Conservation (phyloP, 2,113 vertebrate species). For the Notarius lentiginosus region DNA sequence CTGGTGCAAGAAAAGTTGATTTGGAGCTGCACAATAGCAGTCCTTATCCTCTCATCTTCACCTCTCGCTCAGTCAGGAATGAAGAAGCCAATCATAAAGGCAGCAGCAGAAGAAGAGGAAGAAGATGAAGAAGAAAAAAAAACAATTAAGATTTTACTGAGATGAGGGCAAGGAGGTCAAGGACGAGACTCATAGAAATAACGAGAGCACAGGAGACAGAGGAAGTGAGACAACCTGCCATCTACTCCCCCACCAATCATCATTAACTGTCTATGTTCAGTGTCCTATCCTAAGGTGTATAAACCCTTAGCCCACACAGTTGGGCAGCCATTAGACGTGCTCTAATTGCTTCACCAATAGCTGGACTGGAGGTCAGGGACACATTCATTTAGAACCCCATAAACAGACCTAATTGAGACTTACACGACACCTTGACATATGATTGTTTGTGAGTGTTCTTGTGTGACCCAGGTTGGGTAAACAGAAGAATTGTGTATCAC, state of each 20-base stretch:
- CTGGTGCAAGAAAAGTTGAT: slow-evolving; percentile 55
- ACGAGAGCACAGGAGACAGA: slow-evolving; percentile 4
- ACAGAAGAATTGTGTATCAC: slow-evolving; percentile 55
- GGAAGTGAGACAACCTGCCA: not conserved
- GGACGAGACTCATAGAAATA: slow-evolving; percentile 22
- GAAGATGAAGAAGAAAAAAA: slow-evolving; percentile 47
- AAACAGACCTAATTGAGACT: slow-evolving; percentile 64
- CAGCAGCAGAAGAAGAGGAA: slow-evolving; percentile 30
- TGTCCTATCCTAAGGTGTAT: not conserved
- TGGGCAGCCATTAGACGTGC: slow-evolving; percentile 45
- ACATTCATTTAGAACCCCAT: slow-evolving; percentile 61
- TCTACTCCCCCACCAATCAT: slow-evolving; percentile 10
- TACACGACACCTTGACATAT: slow-evolving; percentile 54
- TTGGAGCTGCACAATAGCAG: slow-evolving; percentile 52
- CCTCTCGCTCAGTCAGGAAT: slow-evolving; percentile 26
- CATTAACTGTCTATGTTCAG: slow-evolving; percentile 45
- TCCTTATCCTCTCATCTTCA: slow-evolving; percentile 57
- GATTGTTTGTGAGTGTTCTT: slow-evolving; percentile 57
- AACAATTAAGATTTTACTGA: slow-evolving; percentile 41
- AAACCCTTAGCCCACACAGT: not conserved
- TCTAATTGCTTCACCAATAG: slow-evolving; percentile 63
- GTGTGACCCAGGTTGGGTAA: slow-evolving; percentile 62
- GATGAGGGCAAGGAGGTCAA: slow-evolving; percentile 39
- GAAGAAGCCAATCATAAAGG: slow-evolving; percentile 51
- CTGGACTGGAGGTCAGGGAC: slow-evolving; percentile 61